Conservation (phyloP, 2,113 vertebrate species). For the Lampris megalopsis region DNA sequence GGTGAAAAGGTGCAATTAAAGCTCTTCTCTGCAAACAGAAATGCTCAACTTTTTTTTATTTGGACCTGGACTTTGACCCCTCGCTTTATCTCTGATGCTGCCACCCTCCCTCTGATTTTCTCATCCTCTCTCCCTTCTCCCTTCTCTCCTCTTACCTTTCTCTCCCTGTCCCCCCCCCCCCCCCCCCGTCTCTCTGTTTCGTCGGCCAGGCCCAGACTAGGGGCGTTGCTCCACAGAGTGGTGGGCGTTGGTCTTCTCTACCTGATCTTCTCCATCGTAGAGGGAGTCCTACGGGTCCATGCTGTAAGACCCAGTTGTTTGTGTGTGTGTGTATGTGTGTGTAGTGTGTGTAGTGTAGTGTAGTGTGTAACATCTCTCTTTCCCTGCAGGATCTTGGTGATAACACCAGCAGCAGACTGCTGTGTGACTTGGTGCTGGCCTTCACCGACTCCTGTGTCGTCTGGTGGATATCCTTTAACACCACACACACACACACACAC, state of each 20-base stretch:
- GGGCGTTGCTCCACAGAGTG: slow-evolving; percentile 83
- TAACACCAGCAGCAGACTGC: slow-evolving; percentile 45
- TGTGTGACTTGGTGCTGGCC: slow-evolving; percentile 83
- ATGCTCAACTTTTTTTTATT: too few relatives aligned
- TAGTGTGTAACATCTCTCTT: slow-evolving; percentile 11
- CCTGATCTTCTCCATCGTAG: slow-evolving; percentile 82
- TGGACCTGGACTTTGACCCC: too few relatives aligned
- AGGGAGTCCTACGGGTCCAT: slow-evolving; percentile 81
- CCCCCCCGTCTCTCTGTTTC: neutral
- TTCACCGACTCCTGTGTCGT: slow-evolving; percentile 84
- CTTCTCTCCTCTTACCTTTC: neutral
- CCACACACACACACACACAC: too few relatives aligned
- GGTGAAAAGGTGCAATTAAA: too few relatives aligned
- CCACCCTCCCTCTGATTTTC: neutral
- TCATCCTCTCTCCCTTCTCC: neutral
- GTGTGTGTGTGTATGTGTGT: slow-evolving; percentile 3
- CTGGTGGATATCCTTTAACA: slow-evolving; percentile 88
- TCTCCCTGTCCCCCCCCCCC: too few relatives aligned
- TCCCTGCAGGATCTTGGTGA: slow-evolving; percentile 59
- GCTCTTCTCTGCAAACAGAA: too few relatives aligned
- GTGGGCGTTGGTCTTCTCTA: slow-evolving; percentile 84
- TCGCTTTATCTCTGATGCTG: too few relatives aligned
- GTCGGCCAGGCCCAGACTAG: slow-evolving; percentile 82
- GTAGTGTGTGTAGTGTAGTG: slow-evolving; percentile 16
- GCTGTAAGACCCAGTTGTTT: slow-evolving; percentile 68